Base-by-base conservation (phyloP, 2,888 invertebrate species). In the Chrysotoxum bicinctum region DNA sequence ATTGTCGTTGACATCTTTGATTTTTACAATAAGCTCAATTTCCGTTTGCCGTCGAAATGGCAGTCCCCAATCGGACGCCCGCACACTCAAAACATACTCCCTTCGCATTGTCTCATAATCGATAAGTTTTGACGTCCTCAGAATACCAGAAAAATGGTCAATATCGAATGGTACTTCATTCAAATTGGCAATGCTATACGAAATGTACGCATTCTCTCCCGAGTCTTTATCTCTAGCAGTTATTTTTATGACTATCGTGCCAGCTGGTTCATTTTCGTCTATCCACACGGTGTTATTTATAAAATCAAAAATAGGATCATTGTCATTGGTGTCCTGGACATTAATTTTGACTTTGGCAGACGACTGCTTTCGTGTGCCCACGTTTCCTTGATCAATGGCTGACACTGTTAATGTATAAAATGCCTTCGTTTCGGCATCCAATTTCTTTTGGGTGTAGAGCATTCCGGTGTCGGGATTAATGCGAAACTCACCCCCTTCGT, bases 181-280 rank as follows among this genome's bases (percentile, higher is more conserved):
- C 70, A 97, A 93, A 92, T 98, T 98, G 68, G 97, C 97, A 88
- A 98, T 96, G 88, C 97, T 96, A 93, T 98, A 99, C 0, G 98
- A 98, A 88, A 99, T 96, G 92, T 97, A 97, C 1, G 98, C 98
- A 92, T 98, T 99, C 90, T 98, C 98, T 0, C 98, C 98, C 1
- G 96, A 95, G 91, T 99, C 99, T 16, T 94, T 95, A 92, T 99
- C 99, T 84, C 95, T 95, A 0, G 98, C 99, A 52, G 94, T 93
- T 5, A 98, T 96, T 87, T 95, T 96, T 12, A 96, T 95, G 1
- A 99, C 97, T 10, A 95, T 94, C 1, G 96, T 95, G 2, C 98
- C 98, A 8, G 96, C 94, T 0, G 97, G 95, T 89, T 97, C 95
- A 91, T 98, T 98, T 92, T 99, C 99, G 88, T 96, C 95, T 45